These are phyloP conservation scores for Pomatorhinus ruficollis DNA, from an alignment of 2,113 vertebrate genomes.

Conservation along the genomic window DNA sequence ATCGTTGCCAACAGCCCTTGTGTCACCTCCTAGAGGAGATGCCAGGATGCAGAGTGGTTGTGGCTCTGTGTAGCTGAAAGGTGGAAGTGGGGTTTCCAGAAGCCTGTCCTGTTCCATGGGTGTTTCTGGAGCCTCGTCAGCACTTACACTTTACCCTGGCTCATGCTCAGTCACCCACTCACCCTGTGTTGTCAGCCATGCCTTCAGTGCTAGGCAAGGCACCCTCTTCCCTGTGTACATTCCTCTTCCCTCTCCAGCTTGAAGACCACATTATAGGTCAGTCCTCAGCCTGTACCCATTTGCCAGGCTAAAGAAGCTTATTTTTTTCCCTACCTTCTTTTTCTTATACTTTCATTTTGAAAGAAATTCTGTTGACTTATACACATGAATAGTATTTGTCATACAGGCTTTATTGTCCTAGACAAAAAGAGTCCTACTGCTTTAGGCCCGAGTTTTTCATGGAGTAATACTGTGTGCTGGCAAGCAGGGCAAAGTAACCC, in stretches of 20 bases:
- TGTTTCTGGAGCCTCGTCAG: not conserved
- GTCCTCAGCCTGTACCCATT: not conserved
- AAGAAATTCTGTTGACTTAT: not conserved
- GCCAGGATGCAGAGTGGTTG: fast-evolving
- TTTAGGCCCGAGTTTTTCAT: not conserved
- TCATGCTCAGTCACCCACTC: not conserved
- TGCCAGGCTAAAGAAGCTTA: not conserved
- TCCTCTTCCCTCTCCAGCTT: not conserved
- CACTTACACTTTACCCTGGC: not conserved
- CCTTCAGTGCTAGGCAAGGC: not conserved
- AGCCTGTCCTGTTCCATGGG: not conserved
- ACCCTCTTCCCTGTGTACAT: not conserved
- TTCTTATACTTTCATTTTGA: not conserved
- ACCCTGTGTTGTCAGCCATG: not conserved
- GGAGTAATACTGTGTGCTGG: not conserved
- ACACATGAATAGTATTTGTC: not conserved
- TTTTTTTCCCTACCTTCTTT: not conserved
- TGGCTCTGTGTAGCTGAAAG: fast-evolving
- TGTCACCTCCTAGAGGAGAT: not conserved
- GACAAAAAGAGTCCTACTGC: not conserved
- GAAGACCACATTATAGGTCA: not conserved
- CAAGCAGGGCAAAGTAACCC: not conserved
- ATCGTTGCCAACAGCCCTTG: fast-evolving
- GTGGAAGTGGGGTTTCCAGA: not conserved
- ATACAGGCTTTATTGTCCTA: not conserved